A percentile compares a stretch with the other conserved stretches of the same genome.
These are phyloP conservation scores for Verasper variegatus DNA, from an alignment of 2,113 vertebrate species.

Conservation along the genomic window DNA sequence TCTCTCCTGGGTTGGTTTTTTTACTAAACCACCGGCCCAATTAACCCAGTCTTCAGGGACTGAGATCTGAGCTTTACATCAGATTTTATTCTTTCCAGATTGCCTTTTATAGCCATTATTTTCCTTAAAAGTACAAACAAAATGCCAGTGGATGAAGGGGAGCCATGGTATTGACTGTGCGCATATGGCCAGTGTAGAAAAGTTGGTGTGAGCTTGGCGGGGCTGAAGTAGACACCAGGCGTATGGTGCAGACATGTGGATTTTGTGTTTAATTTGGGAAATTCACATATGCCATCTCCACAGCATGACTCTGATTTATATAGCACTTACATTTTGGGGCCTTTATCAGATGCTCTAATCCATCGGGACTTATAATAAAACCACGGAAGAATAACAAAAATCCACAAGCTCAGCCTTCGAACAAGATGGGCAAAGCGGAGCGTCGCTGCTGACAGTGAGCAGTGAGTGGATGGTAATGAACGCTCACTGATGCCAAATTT, in stretches of 20 bases:
- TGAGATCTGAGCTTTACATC: slow-evolving; percentile 82
- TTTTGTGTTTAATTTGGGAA: slow-evolving; percentile 62
- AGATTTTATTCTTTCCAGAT: slow-evolving; percentile 83
- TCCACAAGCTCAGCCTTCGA: slow-evolving; percentile 47
- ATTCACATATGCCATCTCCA: slow-evolving; percentile 58
- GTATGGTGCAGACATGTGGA: slow-evolving; percentile 63
- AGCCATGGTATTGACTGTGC: slow-evolving; percentile 79
- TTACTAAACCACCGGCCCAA: slow-evolving; percentile 81
- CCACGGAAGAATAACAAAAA: slow-evolving; percentile 61
- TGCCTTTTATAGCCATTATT: slow-evolving; percentile 84
- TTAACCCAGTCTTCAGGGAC: slow-evolving; percentile 81
- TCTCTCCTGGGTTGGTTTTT: slow-evolving; percentile 75
- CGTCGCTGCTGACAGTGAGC: slow-evolving; percentile 43
- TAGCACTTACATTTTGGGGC: slow-evolving; percentile 45
- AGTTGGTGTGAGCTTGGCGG: slow-evolving; percentile 59
- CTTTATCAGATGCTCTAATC: slow-evolving; percentile 59
- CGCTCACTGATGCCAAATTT: slow-evolving; percentile 55
- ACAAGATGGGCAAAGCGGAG: slow-evolving; percentile 44
- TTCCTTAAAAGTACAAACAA: slow-evolving; percentile 82
- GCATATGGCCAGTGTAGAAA: slow-evolving; percentile 69
- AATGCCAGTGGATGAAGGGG: slow-evolving; percentile 79
- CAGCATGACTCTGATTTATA: slow-evolving; percentile 55
- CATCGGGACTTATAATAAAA: slow-evolving; percentile 51
- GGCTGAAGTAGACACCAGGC: slow-evolving; percentile 51
- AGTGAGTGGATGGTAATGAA: slow-evolving; percentile 50